phyloP scores from a whole-genome alignment of 2,797 vertebrate species.

The Paratrypauchen microcephalus region DNA sequence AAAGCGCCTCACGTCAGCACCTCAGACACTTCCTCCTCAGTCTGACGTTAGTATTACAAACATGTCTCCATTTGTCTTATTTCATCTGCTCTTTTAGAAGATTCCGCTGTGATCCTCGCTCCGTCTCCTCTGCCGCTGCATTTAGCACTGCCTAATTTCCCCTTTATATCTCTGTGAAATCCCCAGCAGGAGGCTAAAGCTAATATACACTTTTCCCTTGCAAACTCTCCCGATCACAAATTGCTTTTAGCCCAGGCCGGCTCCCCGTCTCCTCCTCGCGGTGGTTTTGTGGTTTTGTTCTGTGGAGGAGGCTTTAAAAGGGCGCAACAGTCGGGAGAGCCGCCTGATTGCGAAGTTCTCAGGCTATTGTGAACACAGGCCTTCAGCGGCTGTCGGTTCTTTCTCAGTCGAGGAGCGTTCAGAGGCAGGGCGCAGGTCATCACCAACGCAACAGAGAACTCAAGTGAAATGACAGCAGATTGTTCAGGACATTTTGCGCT shows the following conservation, averaged over 20 bases:
- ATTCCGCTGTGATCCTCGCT: constrained; percentile 22
- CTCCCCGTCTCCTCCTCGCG: background rate
- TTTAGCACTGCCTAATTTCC: constrained; percentile 31
- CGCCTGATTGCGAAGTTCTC: constrained; percentile 71
- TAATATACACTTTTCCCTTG: constrained; percentile 44
- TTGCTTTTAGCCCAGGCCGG: constrained; percentile 26
- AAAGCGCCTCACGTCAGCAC: no score
- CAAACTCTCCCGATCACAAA: constrained; percentile 16
- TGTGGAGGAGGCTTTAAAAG: constrained; percentile 41
- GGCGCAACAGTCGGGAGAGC: constrained; percentile 61
- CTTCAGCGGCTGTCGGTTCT: background rate
- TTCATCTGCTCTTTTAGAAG: constrained; percentile 48
- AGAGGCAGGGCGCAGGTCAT: background rate
- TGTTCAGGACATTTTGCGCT: background rate
- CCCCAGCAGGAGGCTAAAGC: constrained; percentile 38
- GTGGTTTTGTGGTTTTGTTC: constrained; percentile 22
- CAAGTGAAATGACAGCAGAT: background rate
- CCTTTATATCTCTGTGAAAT: constrained; percentile 23
- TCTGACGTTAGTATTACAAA: background rate
- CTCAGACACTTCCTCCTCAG: background rate
- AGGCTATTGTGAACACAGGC: constrained; percentile 36
- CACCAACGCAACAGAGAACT: background rate
- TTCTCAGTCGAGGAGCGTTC: background rate
- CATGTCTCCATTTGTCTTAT: constrained; percentile 15
- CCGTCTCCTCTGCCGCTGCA: constrained; percentile 22